phyloP scores from a whole-genome alignment of 2,888 invertebrate species.

The Steromphala cineraria region DNA sequence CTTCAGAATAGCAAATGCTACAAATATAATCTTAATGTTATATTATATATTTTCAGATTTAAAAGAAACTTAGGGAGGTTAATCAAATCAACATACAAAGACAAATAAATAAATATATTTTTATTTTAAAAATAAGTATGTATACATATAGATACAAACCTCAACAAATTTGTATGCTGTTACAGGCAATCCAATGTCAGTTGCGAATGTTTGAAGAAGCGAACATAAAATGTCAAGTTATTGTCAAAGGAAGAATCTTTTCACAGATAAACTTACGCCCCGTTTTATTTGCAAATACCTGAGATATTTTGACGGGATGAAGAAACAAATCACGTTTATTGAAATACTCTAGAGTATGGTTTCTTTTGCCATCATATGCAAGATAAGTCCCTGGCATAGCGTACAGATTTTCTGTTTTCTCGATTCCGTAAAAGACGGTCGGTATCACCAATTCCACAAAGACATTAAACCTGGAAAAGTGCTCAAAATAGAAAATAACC shows the following conservation, averaged over 20 bases:
- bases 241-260: background rate
- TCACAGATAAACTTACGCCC: slow-evolving; percentile 11
- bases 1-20: too few species aligned
- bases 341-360: background rate
- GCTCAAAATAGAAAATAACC: background rate
- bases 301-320: background rate
- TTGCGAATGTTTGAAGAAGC: too few species aligned
- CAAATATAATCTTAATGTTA: too few species aligned
- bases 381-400: background rate
- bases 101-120: too few species aligned
- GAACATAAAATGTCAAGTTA: too few species aligned
- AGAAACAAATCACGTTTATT: background rate
- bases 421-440: background rate
- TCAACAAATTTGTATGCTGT: too few species aligned
- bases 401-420: background rate
- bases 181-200: too few species aligned
- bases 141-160: too few species aligned
- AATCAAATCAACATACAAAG: too few species aligned
- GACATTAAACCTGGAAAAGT: slow-evolving; percentile 1
- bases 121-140: too few species aligned
- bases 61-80: too few species aligned
- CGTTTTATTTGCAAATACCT: background rate
- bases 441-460: slow-evolving; percentile 14
- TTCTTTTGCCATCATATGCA: background rate
- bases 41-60: too few species aligned